Base-by-base conservation (phyloP, 2,888 invertebrate genomes). In the Sympetrum striolatum region DNA sequence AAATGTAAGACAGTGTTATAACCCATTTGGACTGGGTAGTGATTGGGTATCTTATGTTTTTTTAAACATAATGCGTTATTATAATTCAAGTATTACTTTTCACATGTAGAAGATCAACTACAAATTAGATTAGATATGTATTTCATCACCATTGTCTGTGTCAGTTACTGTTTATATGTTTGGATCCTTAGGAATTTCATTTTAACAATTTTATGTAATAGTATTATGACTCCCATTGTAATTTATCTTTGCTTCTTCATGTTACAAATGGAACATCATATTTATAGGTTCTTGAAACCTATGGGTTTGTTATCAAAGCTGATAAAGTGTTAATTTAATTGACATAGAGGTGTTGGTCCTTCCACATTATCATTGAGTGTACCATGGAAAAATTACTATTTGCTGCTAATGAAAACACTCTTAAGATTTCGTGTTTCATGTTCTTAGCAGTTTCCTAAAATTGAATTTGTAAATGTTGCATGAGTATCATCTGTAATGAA, bases 301-400 rank as follows among this genome's bases (percentile, higher is more conserved):
- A 37, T 86, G 35, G 10, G 35, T 86, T 37, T 37, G 37, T 86
- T 60, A 64, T 35, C 86, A 86, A 60, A 64, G 37, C 60, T 86
- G 86, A 60, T 86, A n/a, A 64, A 64, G 86, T 64, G 60, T 86
- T 60, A 86, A 86, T 58, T 18, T 86, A 86, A 37, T 31, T 64
- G 60, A 86, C 60, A 35, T 86, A 60, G 53, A 60, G 86, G 86
- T 86, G 86, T 86, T 86, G 86, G 86, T 86, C 86, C 37, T 86
- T 18, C 37, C 35, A 60, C 86, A 37, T 86, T 86, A 86, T 58
- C 15, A 60, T 86, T 86, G 86, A 86, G 37, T 60, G 86, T 86
- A 35, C 64, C 4, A 31, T 86, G 58, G n/a, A 58, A 25, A 37
- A 86, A 37, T 60, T n/a, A n/a, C 60, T 86, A 60, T 64, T 86